Evolutionary conservation across 2,797 vertebrate genomes (phyloP).

Genomic region (Danio tinwini): DNA sequence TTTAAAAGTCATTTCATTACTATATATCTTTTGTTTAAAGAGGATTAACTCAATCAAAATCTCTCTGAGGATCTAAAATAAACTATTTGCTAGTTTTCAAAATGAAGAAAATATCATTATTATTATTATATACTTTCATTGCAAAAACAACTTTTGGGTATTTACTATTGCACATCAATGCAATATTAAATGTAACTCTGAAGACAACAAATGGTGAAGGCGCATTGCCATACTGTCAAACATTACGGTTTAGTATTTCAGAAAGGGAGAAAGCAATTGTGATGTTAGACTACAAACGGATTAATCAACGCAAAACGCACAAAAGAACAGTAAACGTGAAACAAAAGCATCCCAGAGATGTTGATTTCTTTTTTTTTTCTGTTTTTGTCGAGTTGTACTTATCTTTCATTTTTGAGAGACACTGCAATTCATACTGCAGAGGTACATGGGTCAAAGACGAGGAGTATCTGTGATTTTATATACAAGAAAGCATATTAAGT

Average conservation of each 20-base stretch:
- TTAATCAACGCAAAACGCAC: conserved; percentile 14
- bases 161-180: conserved; percentile 59
- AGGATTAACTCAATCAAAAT: conserved; percentile 52
- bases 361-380: conserved; percentile 7
- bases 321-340: neutral
- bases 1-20: conserved; percentile 34
- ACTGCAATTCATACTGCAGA: conserved; percentile 37
- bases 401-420: conserved; percentile 33
- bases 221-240: conserved; percentile 24
- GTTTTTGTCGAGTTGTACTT: neutral
- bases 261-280: conserved; percentile 28
- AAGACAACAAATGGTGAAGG: conserved; percentile 30
- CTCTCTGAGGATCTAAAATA: conserved; percentile 56
- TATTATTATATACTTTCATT: conserved; percentile 62
- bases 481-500: too few relatives aligned
- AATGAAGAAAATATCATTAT: conserved; percentile 56
- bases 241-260: conserved; percentile 28
- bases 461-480: too few relatives aligned
- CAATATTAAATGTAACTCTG: conserved; percentile 49
- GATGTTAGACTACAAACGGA: conserved; percentile 34
- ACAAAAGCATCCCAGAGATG: conserved; percentile 40
- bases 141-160: conserved; percentile 59
- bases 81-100: conserved; percentile 56
- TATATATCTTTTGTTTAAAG: conserved; percentile 50
- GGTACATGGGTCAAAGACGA: neutral